Base-by-base conservation (phyloP, 2,797 vertebrate species). In the Sardinella longiceps region DNA sequence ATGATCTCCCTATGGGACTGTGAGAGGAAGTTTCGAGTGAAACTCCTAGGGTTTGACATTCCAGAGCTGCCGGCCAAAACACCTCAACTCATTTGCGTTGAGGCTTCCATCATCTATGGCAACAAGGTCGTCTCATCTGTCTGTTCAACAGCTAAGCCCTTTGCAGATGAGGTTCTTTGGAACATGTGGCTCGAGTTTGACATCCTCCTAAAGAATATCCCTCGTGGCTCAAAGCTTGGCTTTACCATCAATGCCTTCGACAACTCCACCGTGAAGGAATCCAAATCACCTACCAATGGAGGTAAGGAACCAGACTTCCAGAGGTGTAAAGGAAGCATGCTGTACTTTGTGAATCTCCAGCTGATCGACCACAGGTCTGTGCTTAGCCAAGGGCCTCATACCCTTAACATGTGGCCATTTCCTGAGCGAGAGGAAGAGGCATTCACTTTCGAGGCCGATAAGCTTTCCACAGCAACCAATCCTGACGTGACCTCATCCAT, bases 1-100 rank as follows among this genome's bases (percentile, higher is more conserved):
- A 95, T 95, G 93, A 94, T 96, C 86, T 96, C 96, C 10, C 85
- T 96, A 86, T 95, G 94, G 95, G 95, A 96, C 87, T 96, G 95
- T 90, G 88, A 94, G n/a, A 90, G 94, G 58, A 94, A 83, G 6
- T 92, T 96, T 81, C 89, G 96, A 23, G 94, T 96, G 51, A 96
- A 96, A 88, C 85, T 96, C 37, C 83, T 96, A 14, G 96, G 96
- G 11, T 93, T 96, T 84, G 96, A 96, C 88, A 92, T 95, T 28
- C 93, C 94, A 18, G 90, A 90, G 6, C 87, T 92, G n/a, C 93
- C 95, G 25, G 89, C 39, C 88, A 95, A 94, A 88, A 87, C 56
- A n/a, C 92, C 91, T 5, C 92, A 92, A 58, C 82, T 87, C n/a
- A 90, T 95, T 74, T 91, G 92, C 14, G 94, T 96, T 0, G 94